Percentiles rank a stretch among this genome's conserved stretches.
These are phyloP conservation scores for Allophyes oxyacanthae DNA, from an alignment of 2,888 invertebrate species.

Conservation along the genomic window DNA sequence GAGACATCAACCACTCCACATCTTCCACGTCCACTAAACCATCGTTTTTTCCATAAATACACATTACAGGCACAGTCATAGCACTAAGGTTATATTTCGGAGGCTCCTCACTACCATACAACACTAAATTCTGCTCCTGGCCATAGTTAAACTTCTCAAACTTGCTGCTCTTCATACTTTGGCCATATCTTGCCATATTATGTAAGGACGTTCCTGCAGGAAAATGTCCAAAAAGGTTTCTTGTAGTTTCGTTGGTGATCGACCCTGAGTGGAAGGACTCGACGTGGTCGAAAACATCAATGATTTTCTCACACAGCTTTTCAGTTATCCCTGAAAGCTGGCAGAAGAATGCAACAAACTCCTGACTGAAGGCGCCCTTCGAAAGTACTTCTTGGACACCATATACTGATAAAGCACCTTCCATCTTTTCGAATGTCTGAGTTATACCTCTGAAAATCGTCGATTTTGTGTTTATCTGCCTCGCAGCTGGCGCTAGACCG, in stretches of 20 bases:
- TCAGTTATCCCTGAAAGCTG: conserved; percentile 60
- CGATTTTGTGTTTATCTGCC: conserved; percentile 85
- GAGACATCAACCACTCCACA: conserved; percentile 83
- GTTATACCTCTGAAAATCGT: conserved; percentile 72
- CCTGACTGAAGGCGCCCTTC: conserved; percentile 68
- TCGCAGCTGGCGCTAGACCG: conserved; percentile 90
- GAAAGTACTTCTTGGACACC: conserved; percentile 70
- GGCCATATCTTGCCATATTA: conserved; percentile 75
- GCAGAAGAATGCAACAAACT: conserved; percentile 71
- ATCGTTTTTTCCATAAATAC: conserved; percentile 80
- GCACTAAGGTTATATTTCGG: conserved; percentile 70
- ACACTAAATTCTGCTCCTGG: conserved; percentile 60
- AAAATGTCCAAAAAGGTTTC: conserved; percentile 69
- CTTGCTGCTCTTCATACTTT: conserved; percentile 60
- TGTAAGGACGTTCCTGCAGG: conserved; percentile 61
- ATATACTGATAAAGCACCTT: conserved; percentile 50
- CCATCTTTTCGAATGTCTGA: conserved; percentile 48
- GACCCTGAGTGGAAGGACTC: conserved; percentile 69
- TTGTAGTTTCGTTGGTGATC: conserved; percentile 65
- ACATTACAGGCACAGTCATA: conserved; percentile 67
- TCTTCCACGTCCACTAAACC: conserved; percentile 90
- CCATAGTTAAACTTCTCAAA: conserved; percentile 80
- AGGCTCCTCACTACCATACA: conserved; percentile 69
- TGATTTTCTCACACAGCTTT: conserved; percentile 58
- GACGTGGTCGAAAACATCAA: conserved; percentile 62